phyloP scores from a whole-genome alignment of 2,888 invertebrate species.

The Bugulina stolonifera region DNA sequence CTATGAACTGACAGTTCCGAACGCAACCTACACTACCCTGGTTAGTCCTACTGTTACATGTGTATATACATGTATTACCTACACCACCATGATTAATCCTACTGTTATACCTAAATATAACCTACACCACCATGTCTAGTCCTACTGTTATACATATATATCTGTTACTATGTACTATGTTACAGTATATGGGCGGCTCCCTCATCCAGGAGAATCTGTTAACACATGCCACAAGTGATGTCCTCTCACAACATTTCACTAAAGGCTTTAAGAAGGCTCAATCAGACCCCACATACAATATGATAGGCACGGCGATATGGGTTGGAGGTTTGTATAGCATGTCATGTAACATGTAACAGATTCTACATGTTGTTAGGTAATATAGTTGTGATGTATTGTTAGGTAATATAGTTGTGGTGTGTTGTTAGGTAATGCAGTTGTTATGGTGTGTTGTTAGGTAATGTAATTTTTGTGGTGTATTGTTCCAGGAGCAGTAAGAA shows the following conservation, averaged over 20 bases:
- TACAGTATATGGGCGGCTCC: conserved; percentile 15
- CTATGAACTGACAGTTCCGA: conserved; percentile 15
- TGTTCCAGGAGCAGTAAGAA: neutral
- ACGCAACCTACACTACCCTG: neutral
- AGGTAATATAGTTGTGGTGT: too few relatives aligned
- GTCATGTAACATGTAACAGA: too few relatives aligned
- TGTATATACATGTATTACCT: neutral
- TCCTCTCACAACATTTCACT: neutral
- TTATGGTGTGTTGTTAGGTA: too few relatives aligned
- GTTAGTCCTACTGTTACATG: conserved; percentile 9
- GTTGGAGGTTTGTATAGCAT: conserved; percentile 14
- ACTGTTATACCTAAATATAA: neutral
- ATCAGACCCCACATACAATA: neutral
- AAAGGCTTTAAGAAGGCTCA: neutral
- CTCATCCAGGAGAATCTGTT: conserved; percentile 7
- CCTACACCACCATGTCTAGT: neutral
- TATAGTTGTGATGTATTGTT: too few relatives aligned
- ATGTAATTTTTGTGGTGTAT: too few relatives aligned
- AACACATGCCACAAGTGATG: neutral
- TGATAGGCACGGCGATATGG: conserved; percentile 2
- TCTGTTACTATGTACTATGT: neutral
- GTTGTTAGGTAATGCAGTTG: too few relatives aligned
- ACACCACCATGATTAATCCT: neutral
- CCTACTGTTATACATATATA: conserved; percentile 11
- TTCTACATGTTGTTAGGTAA: too few relatives aligned